phyloP scores from a whole-genome alignment of 2,113 vertebrate species.

The Neogale vison region DNA sequence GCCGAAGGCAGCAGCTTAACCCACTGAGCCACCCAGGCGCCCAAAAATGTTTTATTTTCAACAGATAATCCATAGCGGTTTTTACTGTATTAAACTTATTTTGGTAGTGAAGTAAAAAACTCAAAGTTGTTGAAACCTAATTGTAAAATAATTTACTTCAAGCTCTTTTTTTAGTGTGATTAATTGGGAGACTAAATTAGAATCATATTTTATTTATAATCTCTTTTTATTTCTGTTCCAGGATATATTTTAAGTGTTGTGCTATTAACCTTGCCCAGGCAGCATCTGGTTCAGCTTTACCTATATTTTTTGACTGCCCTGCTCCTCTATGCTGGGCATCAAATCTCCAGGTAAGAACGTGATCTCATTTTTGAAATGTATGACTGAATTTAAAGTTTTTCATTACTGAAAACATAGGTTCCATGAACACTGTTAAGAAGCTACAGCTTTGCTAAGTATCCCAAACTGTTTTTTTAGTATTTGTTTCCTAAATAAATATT shows the following conservation, averaged over 20 bases:
- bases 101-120: neutral
- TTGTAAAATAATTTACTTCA: slow-evolving; percentile 18
- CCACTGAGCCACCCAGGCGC: too few relatives aligned
- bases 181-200: slow-evolving; percentile 16
- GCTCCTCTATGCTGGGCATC: slow-evolving; percentile 97
- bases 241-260: slow-evolving; percentile 98
- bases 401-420: slow-evolving; percentile 3
- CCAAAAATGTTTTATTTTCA: neutral
- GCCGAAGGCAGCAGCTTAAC: too few relatives aligned
- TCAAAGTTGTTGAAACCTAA: neutral
- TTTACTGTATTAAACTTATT: neutral
- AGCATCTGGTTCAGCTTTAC: slow-evolving; percentile 98
- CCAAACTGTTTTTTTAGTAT: neutral
- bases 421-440: neutral
- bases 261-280: slow-evolving; percentile 95
- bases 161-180: slow-evolving; percentile 30
- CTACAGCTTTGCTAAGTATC: neutral
- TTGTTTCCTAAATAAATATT: slow-evolving; percentile 32
- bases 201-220: neutral
- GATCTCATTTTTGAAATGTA: neutral
- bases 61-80: neutral
- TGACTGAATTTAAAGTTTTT: slow-evolving; percentile 34
- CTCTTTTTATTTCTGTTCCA: slow-evolving; percentile 81
- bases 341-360: slow-evolving; percentile 94
- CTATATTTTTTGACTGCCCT: slow-evolving; percentile 96